phyloP scores from a whole-genome alignment of 2,113 vertebrate genomes.

The Vicugna pacos region DNA sequence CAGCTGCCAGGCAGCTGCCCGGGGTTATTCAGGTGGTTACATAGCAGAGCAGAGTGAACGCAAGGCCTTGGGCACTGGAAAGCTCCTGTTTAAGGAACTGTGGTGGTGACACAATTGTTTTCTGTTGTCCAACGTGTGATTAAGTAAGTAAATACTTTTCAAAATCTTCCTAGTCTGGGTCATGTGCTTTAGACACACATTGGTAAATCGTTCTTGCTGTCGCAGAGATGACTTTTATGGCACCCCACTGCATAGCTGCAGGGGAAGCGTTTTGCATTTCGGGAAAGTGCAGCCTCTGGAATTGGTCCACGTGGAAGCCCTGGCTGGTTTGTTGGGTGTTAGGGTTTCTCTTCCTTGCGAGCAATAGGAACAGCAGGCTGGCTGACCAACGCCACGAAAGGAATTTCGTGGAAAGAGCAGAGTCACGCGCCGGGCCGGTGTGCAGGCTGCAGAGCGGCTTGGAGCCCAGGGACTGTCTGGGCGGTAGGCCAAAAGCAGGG shows the following conservation, averaged over 20 bases:
- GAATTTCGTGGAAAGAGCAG: background rate
- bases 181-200: background rate
- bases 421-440: background rate
- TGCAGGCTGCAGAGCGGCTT: background rate
- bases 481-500: background rate
- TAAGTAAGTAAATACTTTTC: background rate
- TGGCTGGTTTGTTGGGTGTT: background rate
- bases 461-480: background rate
- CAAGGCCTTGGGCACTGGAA: background rate
- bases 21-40: background rate
- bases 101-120: background rate
- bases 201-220: background rate
- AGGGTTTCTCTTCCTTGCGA: background rate
- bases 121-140: background rate
- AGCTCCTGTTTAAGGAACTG: background rate
- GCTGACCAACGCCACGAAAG: background rate
- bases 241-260: fast-evolving
- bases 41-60: background rate
- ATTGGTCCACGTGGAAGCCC: background rate
- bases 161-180: background rate
- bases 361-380: background rate
- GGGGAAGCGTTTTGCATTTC: background rate
- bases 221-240: background rate
- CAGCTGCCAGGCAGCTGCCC: background rate
- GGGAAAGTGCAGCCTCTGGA: background rate